A percentile compares a stretch with the other conserved stretches of the same genome.
These are phyloP conservation scores for Calephelis virginiensis DNA, from an alignment of 1,140 invertebrate species.

Conservation along the genomic window DNA sequence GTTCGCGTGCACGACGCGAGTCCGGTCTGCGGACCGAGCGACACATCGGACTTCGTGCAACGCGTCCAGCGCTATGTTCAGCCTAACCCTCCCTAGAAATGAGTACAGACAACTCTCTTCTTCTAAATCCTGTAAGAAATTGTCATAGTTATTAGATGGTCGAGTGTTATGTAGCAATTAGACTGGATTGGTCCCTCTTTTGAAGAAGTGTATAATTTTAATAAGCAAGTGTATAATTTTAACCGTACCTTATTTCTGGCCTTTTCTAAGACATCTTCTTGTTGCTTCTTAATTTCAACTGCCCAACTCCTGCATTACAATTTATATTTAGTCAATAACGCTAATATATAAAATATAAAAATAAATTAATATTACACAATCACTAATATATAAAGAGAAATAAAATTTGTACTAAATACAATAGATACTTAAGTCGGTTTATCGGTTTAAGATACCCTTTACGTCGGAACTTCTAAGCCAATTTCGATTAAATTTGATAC, in stretches of 20 bases:
- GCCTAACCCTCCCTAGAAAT: constrained; percentile 49
- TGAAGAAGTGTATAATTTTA: not conserved
- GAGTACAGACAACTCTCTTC: constrained; percentile 53
- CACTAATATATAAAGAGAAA: no score
- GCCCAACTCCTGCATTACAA: constrained; percentile 48
- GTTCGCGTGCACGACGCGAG: constrained; percentile 34
- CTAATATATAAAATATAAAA: not conserved
- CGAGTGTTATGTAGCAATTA: not conserved
- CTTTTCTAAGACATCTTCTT: constrained; percentile 45
- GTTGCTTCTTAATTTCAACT: constrained; percentile 49
- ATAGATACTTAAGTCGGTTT: no score
- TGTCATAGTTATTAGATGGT: not conserved
- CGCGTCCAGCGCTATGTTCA: constrained; percentile 57
- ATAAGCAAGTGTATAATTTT: not conserved
- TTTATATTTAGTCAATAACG: no score
- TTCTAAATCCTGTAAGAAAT: constrained; percentile 38
- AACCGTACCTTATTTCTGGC: constrained; percentile 43
- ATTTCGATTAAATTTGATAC: no score
- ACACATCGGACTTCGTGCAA: constrained; percentile 51
- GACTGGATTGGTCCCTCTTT: not conserved
- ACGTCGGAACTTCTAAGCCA: no score
- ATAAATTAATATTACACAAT: not conserved
- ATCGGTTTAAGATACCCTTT: no score
- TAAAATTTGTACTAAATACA: no score
- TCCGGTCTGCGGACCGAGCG: constrained; percentile 49